These are phyloP conservation scores for Castor canadensis DNA, from an alignment of 2,113 vertebrate species.

Conservation along the genomic window DNA sequence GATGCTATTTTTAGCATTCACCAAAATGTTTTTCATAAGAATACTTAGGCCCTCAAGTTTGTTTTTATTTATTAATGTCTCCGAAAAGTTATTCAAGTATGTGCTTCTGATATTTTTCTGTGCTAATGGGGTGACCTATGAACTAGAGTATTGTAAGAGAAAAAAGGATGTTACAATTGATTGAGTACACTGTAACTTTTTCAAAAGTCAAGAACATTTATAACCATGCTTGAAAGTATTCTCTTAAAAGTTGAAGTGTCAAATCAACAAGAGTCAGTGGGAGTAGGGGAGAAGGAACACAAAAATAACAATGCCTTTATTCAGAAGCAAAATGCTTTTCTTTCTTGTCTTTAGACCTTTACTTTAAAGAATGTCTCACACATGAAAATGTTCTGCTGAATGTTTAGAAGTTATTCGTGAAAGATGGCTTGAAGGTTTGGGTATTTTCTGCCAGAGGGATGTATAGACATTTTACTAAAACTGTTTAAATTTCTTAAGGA, in stretches of 20 bases:
- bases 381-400: constrained; percentile 6
- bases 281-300: background rate
- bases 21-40: background rate
- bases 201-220: constrained; percentile 17
- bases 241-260: constrained; percentile 46
- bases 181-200: background rate
- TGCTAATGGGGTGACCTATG: background rate
- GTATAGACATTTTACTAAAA: constrained; percentile 40
- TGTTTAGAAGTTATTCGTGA: constrained; percentile 41
- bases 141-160: constrained; percentile 5
- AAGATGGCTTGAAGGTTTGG: constrained; percentile 7
- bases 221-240: background rate
- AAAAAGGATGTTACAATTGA: background rate
- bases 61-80: constrained; percentile 14
- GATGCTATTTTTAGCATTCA: constrained; percentile 41
- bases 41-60: background rate
- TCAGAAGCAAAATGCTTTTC: constrained; percentile 13
- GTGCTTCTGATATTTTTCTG: constrained; percentile 28
- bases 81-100: background rate
- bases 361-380: constrained; percentile 39
- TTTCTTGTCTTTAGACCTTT: constrained; percentile 33
- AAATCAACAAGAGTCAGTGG: background rate
- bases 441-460: background rate
- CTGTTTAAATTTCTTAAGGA: constrained; percentile 56
- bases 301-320: background rate